Base-by-base conservation (phyloP, 2,113 vertebrate genomes). In the Petromus typicus region DNA sequence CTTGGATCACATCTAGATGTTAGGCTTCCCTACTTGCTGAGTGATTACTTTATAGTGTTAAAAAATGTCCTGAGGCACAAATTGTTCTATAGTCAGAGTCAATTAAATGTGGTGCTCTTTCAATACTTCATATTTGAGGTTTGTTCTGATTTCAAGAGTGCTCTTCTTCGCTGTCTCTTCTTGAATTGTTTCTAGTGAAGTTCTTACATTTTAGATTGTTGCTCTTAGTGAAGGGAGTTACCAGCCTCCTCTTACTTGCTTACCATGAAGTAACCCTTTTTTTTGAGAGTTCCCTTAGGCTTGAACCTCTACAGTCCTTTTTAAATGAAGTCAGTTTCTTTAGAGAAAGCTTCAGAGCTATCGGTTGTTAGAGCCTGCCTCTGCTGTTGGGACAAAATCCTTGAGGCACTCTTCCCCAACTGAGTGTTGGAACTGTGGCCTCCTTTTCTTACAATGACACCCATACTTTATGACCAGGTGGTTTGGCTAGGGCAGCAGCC, bases 41-140 rank as follows among this genome's bases (percentile, higher is more conserved):
- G 83, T 27, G 30, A 64, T 64, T 54, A 45, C 32, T 95, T 86
- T 91, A 95, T 81, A 73, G 45, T 56, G 79, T 95, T 87, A 81
- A 64, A 73, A 56, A 71, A 64, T 87, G 83, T 81, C 75, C 83
- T 43, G 54, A 63, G 43, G 76, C 45, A 86, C 40, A 79, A 86
- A 86, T 56, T 90, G 81, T 73, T 63, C 89, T 69, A 86, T 45
- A 64, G 32, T 82, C n/a, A 81, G 66, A 82, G 73, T 48, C 57
- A 81, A 82, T 95, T 86, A 91, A 91, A 91, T 86, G 20, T 57
- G 48, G 56, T 67, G 71, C 64, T 32, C 22, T 87, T 87, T 79
- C 45, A 73, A 56, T 45, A 80, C 32, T 25, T 54, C 76, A 71
- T 79, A 56, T 90, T 90, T 90, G 86, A 78, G 34, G 12, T 86